Evolutionary conservation across 2,113 vertebrate genomes (phyloP).

Genomic region (Tragelaphus imberbis): DNA sequence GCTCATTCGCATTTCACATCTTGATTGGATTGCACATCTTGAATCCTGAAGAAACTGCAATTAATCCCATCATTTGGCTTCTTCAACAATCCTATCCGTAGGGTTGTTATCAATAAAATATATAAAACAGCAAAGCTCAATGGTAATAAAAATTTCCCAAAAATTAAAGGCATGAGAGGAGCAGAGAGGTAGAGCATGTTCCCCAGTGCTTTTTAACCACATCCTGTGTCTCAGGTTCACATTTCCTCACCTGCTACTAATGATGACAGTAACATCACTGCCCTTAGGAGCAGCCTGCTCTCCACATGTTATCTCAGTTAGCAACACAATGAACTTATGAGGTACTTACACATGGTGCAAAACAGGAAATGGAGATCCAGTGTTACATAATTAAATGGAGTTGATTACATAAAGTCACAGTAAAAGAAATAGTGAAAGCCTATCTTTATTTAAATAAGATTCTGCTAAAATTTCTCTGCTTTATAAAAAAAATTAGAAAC

Average conservation of each 20-base stretch:
- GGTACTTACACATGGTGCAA: neutral
- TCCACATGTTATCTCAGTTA: neutral
- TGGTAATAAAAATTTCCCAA: neutral
- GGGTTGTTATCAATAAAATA: neutral
- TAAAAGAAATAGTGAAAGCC: neutral
- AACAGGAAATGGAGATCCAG: neutral
- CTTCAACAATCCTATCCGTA: neutral
- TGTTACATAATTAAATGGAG: neutral
- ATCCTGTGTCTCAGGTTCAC: neutral
- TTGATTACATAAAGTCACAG: neutral
- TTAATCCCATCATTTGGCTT: neutral
- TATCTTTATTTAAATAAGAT: neutral
- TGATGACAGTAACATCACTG: neutral
- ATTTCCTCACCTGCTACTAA: neutral
- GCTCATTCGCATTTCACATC: neutral
- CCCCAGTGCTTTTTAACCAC: neutral
- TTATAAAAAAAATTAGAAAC: neutral
- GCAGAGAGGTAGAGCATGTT: neutral
- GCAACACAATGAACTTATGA: neutral
- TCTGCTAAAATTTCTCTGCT: neutral
- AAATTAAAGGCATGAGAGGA: neutral
- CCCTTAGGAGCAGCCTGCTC: neutral
- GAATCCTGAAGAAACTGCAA: neutral
- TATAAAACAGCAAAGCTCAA: neutral
- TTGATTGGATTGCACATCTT: neutral